phyloP scores from a whole-genome alignment of 2,113 vertebrate species.

The Hippocampus comes region DNA sequence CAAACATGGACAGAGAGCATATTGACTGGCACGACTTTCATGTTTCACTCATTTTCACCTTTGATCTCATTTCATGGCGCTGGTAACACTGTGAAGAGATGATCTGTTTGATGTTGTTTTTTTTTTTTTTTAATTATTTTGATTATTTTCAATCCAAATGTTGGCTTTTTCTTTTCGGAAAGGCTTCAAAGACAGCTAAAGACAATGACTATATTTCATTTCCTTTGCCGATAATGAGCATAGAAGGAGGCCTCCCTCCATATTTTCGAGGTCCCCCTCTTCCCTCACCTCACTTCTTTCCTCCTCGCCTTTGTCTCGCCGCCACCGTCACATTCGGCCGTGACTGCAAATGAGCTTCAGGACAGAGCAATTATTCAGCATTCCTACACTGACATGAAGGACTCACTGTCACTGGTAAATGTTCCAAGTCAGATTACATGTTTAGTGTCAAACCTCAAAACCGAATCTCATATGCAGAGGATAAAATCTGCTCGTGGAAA shows the following conservation, averaged over 20 bases:
- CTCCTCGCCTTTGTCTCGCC: conserved; percentile 51
- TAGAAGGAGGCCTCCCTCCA: conserved; percentile 5
- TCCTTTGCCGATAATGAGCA: conserved; percentile 39
- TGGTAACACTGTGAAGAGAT: not conserved
- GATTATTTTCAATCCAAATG: not conserved
- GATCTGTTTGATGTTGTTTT: conserved; percentile 3
- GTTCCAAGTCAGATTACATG: conserved; percentile 7
- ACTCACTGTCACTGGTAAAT: conserved; percentile 3
- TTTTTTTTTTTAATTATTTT: not conserved
- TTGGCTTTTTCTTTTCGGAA: not conserved
- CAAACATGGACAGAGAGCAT: not conserved
- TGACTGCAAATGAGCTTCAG: conserved; percentile 68
- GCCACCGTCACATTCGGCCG: conserved; percentile 48
- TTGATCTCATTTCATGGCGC: not conserved
- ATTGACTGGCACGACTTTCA: not conserved
- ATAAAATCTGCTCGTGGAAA: conserved; percentile 18
- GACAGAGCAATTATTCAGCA: conserved; percentile 63
- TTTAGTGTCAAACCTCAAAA: conserved; percentile 14
- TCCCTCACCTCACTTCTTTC: not conserved
- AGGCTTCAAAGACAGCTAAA: not conserved
- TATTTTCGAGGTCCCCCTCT: conserved; percentile 23
- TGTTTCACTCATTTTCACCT: not conserved
- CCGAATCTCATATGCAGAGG: not conserved
- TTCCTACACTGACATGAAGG: not conserved
- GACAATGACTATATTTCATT: conserved; percentile 32